Base-by-base conservation (phyloP, 64 coral and sea anemone species). In the Porites lutea region DNA sequence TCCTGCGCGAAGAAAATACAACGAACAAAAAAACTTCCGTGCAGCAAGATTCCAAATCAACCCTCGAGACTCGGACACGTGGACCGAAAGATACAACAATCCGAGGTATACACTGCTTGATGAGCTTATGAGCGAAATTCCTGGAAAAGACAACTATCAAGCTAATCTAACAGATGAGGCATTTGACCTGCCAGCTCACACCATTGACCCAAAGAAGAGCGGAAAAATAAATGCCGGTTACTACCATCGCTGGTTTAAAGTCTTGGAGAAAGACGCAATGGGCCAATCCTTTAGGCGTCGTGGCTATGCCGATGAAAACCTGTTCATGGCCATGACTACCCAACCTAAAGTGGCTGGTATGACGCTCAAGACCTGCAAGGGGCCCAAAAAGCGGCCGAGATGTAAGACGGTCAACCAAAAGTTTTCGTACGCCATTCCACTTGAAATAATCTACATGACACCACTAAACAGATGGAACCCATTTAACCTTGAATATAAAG, bases 391-490 rank as follows among this genome's bases (percentile, higher is more conserved):
- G 10, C 64, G 2, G 13, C 78, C 77, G 3, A 14, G 9, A 6
- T 95, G 94, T 21, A 91, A n/a, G 23, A 79, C 47, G 4, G 9
- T 86, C 63, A 59, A 54, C 4, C 94, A 95, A 49, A 95, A 91
- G 68, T 91, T 53, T 63, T 62, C 80, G 15, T 95, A 91, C 65
- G 94, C 94, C 3, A 91, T 95, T 71, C 94, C 94, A 52, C 54
- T 95, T 3, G 94, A 95, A 69, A 91, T 95, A 65, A 95, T 95
- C 74, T 95, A 95, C 46, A 20, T 95, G 18, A 95, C 89, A 4
- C 94, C 94, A 9, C 65, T 95, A 1, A 95, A 74, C 82, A 91
- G 71, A 16, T 95, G 94, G 94, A 95, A 95, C 49, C 94, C 94
- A 19, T 95, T 91, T 22, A 50, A 95, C 52, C 49, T 95, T 6